Conservation (phyloP, 2,888 invertebrate genomes). For the Ellobium chinense region DNA sequence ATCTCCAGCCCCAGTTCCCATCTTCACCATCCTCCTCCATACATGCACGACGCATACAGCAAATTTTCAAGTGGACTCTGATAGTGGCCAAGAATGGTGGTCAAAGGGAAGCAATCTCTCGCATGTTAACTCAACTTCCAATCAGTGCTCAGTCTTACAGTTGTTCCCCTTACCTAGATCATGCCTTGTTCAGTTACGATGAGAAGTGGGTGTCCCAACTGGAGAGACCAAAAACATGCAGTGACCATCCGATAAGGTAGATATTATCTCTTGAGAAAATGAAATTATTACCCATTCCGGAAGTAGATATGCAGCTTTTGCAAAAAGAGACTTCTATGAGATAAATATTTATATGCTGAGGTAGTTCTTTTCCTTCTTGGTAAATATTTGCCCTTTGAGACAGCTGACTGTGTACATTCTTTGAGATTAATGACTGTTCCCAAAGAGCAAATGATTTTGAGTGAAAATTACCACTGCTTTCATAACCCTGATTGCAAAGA, state of each 20-base stretch:
- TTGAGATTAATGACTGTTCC: no score
- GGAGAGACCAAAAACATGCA: conserved; percentile 96
- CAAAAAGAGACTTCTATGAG: no score
- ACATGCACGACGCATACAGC: conserved; percentile 85
- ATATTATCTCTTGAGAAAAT: not conserved
- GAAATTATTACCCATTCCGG: not conserved
- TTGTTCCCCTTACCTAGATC: conserved; percentile 94
- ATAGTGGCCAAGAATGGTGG: conserved; percentile 94
- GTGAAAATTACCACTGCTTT: no score
- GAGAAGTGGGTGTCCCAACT: conserved; percentile 97
- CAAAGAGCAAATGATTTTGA: no score
- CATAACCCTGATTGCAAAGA: no score
- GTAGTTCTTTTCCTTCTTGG: no score
- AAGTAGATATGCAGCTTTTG: no score
- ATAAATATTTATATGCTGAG: no score
- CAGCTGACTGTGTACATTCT: no score
- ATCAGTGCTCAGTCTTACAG: conserved; percentile 97
- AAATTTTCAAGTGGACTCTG: conserved; percentile 92
- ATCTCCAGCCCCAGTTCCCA: conserved; percentile 87
- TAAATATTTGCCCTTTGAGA: no score
- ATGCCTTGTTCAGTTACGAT: conserved; percentile 94
- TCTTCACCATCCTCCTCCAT: conserved; percentile 95
- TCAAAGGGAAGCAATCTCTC: conserved; percentile 91
- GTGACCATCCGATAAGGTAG: conserved; percentile 93
- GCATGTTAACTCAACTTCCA: conserved; percentile 93